Evolutionary conservation across 2,888 invertebrate species (phyloP), one percentile per base, ranked within the genome.

Genomic region (Philaethria dido): DNA sequence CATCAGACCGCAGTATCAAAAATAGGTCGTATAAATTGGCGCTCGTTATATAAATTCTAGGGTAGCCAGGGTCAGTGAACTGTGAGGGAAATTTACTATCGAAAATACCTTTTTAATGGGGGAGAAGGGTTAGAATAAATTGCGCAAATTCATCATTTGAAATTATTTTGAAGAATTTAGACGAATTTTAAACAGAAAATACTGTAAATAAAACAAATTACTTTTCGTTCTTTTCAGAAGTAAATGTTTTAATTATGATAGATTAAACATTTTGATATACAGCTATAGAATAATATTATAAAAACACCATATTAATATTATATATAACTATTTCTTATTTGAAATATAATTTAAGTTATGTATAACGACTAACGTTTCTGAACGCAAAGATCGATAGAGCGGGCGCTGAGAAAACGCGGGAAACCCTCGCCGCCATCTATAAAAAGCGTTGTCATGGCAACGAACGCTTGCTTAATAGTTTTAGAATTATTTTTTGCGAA

Each of bases 351-450:
- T n/a, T n/a, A n/a, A n/a, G n/a, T n/a, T n/a, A n/a, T n/a, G n/a
- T n/a, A n/a, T n/a, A n/a, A n/a, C n/a, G n/a, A n/a, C n/a, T n/a
- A 52, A 16, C 44, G 52, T 79, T 83, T 80, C 75, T 63, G 78
- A 81, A 83, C 81, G 80, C 62, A 63, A 50, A 57, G 82, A 87
- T 87, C 87, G 80, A 86, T 86, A 81, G 64, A 75, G 79, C 78
- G 77, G 78, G 80, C 77, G 75, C 77, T 78, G 71, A 71, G 80
- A 85, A 85, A 86, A 76, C 84, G 86, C 86, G 87, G 72, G 84
- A 86, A 85, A 77, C 73, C 64, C 71, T 55, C 42, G 66, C 54
- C 80, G 83, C 84, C 84, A 85, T 85, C 74, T 85, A 81, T 77
- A 66, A 50, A 64, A 68, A 62, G 68, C 72, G 83, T 86, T 75